Evolutionary conservation across 2,113 vertebrate genomes (phyloP), one percentile per base, ranked within the genome.

Genomic region (Coptodon bakossiorum): DNA sequence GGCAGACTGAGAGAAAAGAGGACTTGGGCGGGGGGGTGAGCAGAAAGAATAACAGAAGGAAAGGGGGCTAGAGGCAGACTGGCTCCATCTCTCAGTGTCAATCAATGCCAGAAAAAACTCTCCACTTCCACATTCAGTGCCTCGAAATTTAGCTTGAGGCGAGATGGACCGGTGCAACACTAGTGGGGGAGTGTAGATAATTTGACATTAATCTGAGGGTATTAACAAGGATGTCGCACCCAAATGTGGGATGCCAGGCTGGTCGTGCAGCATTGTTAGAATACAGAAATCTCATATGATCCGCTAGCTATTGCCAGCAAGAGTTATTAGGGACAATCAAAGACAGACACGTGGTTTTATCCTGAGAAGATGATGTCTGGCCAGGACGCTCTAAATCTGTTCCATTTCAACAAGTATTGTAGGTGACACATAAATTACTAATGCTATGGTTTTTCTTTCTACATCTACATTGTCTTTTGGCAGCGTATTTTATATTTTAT

Each of bases 171-270:
- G 81, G 73, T 90, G 83, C 16, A 10, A 81, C 84, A 89, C 73
- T 80, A 24, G 88, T 73, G 89, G 54, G 80, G 76, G 80, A 83
- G 90, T 76, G 86, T 81, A 81, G 85, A 83, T 86, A 88, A 89
- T 93, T 85, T 93, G 92, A 95, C 93, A 53, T 91, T 95, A 96
- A 96, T 95, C 94, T 94, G 78, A 73, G 57, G 61, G 92, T 92
- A 93, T 95, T 94, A 95, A 88, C 54, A n/a, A 92, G 76, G 81
- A 93, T 38, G 85, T 88, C n/a, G 82, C 82, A 78, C 81, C 38
- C 29, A 90, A 56, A 63, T 89, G 56, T 45, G 29, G 59, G 36
- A 78, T 83, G 84, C 86, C 83, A 84, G 85, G 38, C 81, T 83
- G 81, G 56, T 31, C 4, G 5, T 36, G 43, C 27, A 16, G 45